A percentile compares a stretch with the other conserved stretches of the same genome.
phyloP scores from a whole-genome alignment of 2,888 invertebrate species.

The Hyles lineata region DNA sequence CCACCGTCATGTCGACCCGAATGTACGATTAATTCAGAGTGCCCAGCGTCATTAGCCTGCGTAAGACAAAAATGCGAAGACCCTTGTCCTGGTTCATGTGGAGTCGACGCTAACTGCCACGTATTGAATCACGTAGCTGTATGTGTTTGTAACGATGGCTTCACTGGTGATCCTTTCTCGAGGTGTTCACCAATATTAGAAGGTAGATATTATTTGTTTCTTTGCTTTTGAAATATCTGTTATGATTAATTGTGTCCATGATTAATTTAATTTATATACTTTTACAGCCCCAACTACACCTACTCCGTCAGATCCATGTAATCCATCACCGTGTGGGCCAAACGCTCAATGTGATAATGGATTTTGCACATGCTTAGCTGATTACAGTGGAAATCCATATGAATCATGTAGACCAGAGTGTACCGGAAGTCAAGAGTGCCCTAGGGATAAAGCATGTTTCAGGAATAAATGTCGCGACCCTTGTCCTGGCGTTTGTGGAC shows the following conservation, averaged over 20 bases:
- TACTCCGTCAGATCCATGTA: constrained; percentile 84
- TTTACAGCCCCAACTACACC: constrained; percentile 72
- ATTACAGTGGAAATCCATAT: constrained; percentile 89
- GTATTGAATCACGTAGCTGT: constrained; percentile 93
- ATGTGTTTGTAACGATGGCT: constrained; percentile 90
- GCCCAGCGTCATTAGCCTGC: constrained; percentile 90
- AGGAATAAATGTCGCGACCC: constrained; percentile 90
- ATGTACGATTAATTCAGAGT: constrained; percentile 92
- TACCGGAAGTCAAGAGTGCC: constrained; percentile 88
- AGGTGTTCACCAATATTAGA: constrained; percentile 87
- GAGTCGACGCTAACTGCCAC: constrained; percentile 91
- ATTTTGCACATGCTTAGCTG: constrained; percentile 87
- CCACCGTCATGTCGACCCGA: constrained; percentile 93
- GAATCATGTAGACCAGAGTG: constrained; percentile 90
- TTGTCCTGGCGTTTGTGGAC: constrained; percentile 90
- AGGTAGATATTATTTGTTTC: constrained; percentile 54
- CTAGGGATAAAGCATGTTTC: constrained; percentile 88
- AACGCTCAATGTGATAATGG: constrained; percentile 89
- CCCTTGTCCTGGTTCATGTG: constrained; percentile 93
- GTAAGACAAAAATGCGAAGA: constrained; percentile 92
- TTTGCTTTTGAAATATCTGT: neutral
- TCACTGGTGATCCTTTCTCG: constrained; percentile 92
- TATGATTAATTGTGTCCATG: constrained; percentile 25
- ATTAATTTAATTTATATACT: neutral
- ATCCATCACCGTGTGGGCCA: constrained; percentile 89